Percentiles rank a stretch among this genome's conserved stretches.
phyloP scores from a whole-genome alignment of 2,797 vertebrate genomes.

The Sphenopsis melanotis region DNA sequence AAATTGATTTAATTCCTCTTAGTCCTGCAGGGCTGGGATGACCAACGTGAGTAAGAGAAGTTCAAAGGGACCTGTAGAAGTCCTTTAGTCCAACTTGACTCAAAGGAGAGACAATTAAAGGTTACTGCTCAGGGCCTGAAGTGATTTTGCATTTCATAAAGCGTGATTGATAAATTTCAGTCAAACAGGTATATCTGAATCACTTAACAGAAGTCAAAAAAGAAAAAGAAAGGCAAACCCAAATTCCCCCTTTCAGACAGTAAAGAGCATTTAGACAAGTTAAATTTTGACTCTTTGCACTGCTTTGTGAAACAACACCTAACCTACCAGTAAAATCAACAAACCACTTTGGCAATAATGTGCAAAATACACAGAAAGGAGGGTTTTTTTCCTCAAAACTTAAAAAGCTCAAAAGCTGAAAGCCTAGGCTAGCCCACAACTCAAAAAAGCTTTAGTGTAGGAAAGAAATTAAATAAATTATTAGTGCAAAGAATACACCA shows the following conservation, averaged over 20 bases:
- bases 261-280: not conserved
- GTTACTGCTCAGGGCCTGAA: not conserved
- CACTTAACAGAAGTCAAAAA: not conserved
- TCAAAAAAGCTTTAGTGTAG: not conserved
- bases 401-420: not conserved
- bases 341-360: not conserved
- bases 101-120: not conserved
- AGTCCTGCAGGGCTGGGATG: not conserved
- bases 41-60: not conserved
- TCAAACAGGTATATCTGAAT: not conserved
- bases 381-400: rapidly evolving
- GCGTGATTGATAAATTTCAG: not conserved
- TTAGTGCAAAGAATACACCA: not conserved
- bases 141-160: not conserved
- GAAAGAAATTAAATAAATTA: not conserved
- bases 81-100: not conserved
- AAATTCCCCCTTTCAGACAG: not conserved
- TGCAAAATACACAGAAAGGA: not conserved
- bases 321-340: not conserved
- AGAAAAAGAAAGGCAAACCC: not conserved
- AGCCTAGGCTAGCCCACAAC: not conserved
- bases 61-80: not conserved
- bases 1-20: not conserved
- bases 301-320: not conserved
- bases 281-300: not conserved